phyloP scores from a whole-genome alignment of 37 sponge, comb jelly and placozoan genomes.

The Cliona cf. orientalis region DNA sequence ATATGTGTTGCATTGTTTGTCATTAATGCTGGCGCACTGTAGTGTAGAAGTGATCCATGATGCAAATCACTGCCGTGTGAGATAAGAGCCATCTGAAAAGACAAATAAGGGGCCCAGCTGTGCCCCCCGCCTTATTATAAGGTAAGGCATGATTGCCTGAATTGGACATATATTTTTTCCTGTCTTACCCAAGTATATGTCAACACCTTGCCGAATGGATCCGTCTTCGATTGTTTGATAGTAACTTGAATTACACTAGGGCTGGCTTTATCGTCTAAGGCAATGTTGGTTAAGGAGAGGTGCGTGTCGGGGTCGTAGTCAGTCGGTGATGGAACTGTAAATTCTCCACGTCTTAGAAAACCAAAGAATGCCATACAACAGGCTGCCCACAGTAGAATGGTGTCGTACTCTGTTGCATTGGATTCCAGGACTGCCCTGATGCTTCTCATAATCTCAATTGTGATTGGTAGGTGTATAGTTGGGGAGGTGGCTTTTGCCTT shows the following conservation, averaged over 20 bases:
- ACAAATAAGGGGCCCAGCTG: background rate
- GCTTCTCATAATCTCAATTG: background rate
- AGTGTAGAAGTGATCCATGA: no score
- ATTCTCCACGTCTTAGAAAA: no score
- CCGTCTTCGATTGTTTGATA: slow-evolving; percentile 16
- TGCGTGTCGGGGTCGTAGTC: no score
- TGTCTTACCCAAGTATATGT: background rate
- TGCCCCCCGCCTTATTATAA: background rate
- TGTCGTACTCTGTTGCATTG: background rate
- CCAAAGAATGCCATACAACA: no score
- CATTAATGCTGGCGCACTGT: no score
- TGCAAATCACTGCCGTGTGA: no score
- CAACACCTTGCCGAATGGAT: slow-evolving; percentile 10
- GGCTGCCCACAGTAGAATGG: no score
- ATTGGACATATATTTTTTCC: background rate
- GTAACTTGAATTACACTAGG: slow-evolving; percentile 1
- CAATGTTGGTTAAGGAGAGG: background rate
- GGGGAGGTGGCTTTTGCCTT: background rate
- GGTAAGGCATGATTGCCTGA: background rate
- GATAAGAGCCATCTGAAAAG: background rate
- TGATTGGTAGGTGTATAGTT: background rate
- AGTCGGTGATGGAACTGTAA: no score
- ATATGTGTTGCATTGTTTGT: no score
- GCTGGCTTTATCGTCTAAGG: background rate
- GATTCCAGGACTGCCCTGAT: background rate